Base-by-base conservation (phyloP, 2,113 vertebrate species). In the Mobula birostris region DNA sequence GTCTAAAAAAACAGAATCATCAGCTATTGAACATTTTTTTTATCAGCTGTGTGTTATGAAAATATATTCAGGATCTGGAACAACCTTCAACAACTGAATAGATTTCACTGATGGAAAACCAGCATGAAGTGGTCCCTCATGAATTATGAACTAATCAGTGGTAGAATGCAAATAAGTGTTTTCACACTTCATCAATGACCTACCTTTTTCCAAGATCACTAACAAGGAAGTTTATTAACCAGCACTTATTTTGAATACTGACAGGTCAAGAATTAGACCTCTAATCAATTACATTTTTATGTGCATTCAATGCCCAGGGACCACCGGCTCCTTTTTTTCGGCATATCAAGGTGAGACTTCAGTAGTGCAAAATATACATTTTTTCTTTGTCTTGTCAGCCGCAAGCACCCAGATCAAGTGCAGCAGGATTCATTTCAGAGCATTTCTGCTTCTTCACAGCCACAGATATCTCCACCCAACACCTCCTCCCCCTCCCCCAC, bases 101-200 rank as follows among this genome's bases (percentile, higher is more conserved):
- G n/a, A 92, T 68, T 92, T 24, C 66, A 72, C 58, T 32, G 85
- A n/a, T 74, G 36, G 32, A 27, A 12, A 93, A 40, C 90, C 7
- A 24, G 17, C 36, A 7, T 92, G 17, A 92, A 8, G 15, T 19
- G 32, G 12, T 70, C 58, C 61, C 85, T 90, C n/a, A 40, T 72
- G n/a, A 70, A 40, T 72, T 40, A 40, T 40, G 19, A 72, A 32
- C 61, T 70, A 92, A 72, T 92, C 66, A 72, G 15, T 48, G 19
- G n/a, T 40, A 21, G 58, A 90, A 90, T 15, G 17, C 32, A 92
- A 70, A 68, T 72, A 92, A 66, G 32, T 92, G 72, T 68, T 92
- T 88, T 92, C 88, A 92, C 66, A 40, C 88, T 40, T 72, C 66
- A 92, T 21, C 66, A 92, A 72, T 92, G 19, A 12, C n/a, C 5